These are phyloP conservation scores for Danio aesculapii DNA, from an alignment of 2,797 vertebrate genomes.

Conservation along the genomic window DNA sequence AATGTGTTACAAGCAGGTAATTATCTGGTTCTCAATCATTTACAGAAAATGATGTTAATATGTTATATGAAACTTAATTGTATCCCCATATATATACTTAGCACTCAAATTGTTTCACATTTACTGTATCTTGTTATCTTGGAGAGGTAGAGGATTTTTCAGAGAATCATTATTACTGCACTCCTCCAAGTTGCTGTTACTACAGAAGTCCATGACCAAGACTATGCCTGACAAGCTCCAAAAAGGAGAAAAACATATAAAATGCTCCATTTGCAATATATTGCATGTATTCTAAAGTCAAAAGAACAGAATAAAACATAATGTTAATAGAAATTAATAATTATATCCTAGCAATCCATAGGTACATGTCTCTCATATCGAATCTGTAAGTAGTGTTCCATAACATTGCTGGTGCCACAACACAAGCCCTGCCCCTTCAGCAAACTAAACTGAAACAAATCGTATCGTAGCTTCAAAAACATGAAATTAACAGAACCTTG, in stretches of 20 bases:
- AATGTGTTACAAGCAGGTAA: constrained; percentile 84
- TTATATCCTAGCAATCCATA: neutral
- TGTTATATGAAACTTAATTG: neutral
- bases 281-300: neutral
- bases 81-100: neutral
- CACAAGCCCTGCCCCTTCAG: too few species aligned
- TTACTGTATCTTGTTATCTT: neutral
- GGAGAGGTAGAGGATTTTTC: neutral
- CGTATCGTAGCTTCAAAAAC: too few species aligned
- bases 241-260: neutral
- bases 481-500: too few species aligned
- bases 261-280: neutral
- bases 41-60: neutral
- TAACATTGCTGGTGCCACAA: too few species aligned
- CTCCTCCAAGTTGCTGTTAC: neutral
- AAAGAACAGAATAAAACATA: neutral
- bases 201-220: too few species aligned
- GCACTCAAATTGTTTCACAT: neutral
- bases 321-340: neutral
- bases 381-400: too few species aligned
- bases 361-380: too few species aligned
- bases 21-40: constrained; percentile 38
- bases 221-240: neutral
- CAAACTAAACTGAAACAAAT: too few species aligned
- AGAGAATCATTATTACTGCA: neutral